phyloP scores from a whole-genome alignment of 2,113 vertebrate genomes.

The Myrmecobius fasciatus region DNA sequence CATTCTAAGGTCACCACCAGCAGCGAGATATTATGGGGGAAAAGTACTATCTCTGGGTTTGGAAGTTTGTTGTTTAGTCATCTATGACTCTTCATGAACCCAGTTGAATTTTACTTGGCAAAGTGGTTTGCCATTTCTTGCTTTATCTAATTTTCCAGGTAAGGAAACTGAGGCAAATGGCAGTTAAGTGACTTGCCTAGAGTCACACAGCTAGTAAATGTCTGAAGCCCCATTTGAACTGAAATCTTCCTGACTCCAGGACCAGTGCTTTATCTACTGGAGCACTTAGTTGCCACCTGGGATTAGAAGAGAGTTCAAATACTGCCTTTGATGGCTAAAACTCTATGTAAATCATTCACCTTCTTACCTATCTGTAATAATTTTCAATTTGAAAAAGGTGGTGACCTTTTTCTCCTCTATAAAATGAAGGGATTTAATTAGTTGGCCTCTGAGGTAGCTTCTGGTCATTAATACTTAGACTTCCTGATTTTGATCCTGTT shows the following conservation, averaged over 20 bases:
- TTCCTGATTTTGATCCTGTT: neutral
- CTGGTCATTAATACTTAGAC: neutral
- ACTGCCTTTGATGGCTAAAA: neutral
- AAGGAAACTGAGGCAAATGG: neutral
- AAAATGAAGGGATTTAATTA: neutral
- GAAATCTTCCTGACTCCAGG: no score
- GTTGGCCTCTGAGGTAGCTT: neutral
- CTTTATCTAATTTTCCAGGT: neutral
- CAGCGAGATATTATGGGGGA: neutral
- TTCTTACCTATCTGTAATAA: conserved; percentile 41
- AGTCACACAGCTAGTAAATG: no score
- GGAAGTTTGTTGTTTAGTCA: neutral
- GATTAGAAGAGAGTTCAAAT: neutral
- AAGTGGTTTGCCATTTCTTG: neutral
- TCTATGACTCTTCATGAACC: neutral
- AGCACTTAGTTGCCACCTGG: neutral
- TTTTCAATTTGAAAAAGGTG: conserved; percentile 59
- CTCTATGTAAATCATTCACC: neutral
- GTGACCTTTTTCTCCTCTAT: conserved; percentile 3
- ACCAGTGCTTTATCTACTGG: neutral
- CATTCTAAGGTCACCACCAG: neutral
- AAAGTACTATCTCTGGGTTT: neutral
- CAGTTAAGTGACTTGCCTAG: no score
- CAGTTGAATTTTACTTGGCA: neutral
- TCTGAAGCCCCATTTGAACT: no score